phyloP scores from a whole-genome alignment of 92 coral and sea anemone genomes.

The Palythoa caribaeorum region DNA sequence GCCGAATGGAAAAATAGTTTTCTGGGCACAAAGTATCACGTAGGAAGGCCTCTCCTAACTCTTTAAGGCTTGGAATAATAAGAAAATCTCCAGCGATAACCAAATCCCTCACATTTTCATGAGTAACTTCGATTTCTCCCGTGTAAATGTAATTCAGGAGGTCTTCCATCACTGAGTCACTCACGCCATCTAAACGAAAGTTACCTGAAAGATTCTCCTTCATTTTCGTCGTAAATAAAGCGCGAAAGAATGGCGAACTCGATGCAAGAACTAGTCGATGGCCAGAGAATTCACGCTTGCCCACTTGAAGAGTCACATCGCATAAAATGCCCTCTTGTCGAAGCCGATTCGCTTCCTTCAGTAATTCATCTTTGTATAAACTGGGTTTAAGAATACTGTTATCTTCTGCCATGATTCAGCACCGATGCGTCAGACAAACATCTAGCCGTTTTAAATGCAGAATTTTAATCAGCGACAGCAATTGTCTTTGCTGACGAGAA shows the following conservation, averaged over 20 bases:
- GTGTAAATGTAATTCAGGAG: conserved; percentile 75
- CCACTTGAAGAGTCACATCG: conserved; percentile 73
- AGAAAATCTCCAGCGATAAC: conserved; percentile 71
- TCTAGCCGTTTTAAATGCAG: not conserved
- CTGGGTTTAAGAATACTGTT: conserved; percentile 4
- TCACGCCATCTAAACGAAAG: conserved; percentile 57
- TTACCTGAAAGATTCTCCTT: conserved; percentile 47
- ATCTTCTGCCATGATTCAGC: conserved; percentile 23
- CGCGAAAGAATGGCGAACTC: conserved; percentile 75
- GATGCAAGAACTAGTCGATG: conserved; percentile 81
- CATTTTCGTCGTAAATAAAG: conserved; percentile 71
- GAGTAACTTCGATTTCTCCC: conserved; percentile 63
- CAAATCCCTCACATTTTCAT: conserved; percentile 70
- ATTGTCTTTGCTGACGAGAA: not conserved
- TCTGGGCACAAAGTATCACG: conserved; percentile 45
- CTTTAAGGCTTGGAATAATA: conserved; percentile 67
- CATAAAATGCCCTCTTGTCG: conserved; percentile 57
- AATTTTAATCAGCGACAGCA: not conserved
- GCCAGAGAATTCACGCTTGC: conserved; percentile 64
- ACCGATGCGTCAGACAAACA: not conserved
- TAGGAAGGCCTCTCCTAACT: conserved; percentile 55
- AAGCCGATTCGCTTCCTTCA: conserved; percentile 36
- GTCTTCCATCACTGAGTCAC: conserved; percentile 55
- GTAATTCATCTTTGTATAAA: conserved; percentile 24
- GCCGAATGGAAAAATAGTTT: conserved; percentile 63